Evolutionary conservation across 2,797 vertebrate genomes (phyloP).

Genomic region (Distichodus sexfasciatus): DNA sequence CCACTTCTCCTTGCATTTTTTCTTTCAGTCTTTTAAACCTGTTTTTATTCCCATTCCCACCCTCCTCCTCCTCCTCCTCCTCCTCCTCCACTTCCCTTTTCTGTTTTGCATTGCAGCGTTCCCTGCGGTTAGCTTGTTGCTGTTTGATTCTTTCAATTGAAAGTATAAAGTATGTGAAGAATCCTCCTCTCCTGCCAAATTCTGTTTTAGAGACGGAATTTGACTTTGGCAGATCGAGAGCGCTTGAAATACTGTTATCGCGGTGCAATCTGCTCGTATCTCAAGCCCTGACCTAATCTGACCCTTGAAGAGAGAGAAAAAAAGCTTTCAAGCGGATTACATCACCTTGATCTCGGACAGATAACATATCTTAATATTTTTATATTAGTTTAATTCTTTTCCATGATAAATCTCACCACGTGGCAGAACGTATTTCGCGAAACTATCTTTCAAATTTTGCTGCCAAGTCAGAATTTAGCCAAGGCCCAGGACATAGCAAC

Average conservation of each 20-base stretch:
- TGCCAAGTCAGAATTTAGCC: constrained; percentile 3
- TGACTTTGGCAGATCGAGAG: constrained; percentile 7
- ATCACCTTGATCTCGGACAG: not conserved
- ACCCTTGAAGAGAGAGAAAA: not conserved
- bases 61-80: not conserved
- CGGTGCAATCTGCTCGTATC: not conserved
- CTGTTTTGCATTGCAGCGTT: constrained; percentile 48
- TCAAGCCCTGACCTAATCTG: not conserved
- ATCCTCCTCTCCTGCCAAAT: constrained; percentile 18
- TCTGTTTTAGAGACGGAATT: constrained; percentile 24
- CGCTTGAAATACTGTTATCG: not conserved
- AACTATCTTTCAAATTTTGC: constrained; percentile 4
- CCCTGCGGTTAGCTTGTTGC: constrained; percentile 47
- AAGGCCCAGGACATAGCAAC: not conserved
- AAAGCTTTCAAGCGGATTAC: not conserved
- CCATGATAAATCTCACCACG: constrained; percentile 54
- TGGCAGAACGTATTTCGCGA: constrained; percentile 21
- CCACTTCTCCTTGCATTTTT: constrained; percentile 50
- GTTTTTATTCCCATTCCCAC: not conserved
- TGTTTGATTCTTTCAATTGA: constrained; percentile 43
- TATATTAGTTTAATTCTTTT: constrained; percentile 41
- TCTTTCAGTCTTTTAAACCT: too few species aligned
- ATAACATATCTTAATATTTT: constrained; percentile 16
- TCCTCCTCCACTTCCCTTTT: not conserved
- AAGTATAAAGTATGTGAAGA: constrained; percentile 16